phyloP scores from a whole-genome alignment of 2,797 vertebrate genomes.

The Varecia variegata region DNA sequence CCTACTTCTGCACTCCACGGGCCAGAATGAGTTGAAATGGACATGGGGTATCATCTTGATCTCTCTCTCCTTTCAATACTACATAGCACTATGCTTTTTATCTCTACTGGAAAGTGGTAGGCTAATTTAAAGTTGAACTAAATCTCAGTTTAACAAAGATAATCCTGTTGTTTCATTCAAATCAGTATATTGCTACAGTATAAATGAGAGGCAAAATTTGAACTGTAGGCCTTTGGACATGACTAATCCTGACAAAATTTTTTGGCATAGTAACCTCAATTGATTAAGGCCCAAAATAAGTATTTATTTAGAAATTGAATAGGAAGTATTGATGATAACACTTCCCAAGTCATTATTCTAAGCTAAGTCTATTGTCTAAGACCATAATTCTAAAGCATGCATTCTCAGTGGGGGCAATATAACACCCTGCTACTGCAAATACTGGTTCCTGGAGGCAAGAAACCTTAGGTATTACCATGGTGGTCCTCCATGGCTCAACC shows the following conservation, averaged over 20 bases:
- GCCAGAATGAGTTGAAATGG: background rate
- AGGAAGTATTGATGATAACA: background rate
- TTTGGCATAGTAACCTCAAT: background rate
- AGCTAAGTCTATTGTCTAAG: background rate
- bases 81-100: background rate
- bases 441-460: background rate
- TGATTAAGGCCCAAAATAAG: background rate
- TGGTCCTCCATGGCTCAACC: background rate
- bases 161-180: background rate
- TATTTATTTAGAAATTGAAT: background rate
- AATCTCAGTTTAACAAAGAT: background rate
- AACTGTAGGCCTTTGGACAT: background rate
- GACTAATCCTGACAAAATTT: background rate
- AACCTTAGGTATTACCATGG: background rate
- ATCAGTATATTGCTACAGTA: background rate
- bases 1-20: background rate
- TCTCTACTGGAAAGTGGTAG: background rate
- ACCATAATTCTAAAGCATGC: background rate
- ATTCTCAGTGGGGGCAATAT: background rate
- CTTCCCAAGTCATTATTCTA: background rate
- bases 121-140: background rate
- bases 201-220: background rate
- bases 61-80: background rate
- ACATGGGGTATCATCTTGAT: background rate
- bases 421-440: background rate